These are phyloP conservation scores for Drosophila phalerata DNA, from an alignment of 2,888 invertebrate genomes.

Conservation along the genomic window DNA sequence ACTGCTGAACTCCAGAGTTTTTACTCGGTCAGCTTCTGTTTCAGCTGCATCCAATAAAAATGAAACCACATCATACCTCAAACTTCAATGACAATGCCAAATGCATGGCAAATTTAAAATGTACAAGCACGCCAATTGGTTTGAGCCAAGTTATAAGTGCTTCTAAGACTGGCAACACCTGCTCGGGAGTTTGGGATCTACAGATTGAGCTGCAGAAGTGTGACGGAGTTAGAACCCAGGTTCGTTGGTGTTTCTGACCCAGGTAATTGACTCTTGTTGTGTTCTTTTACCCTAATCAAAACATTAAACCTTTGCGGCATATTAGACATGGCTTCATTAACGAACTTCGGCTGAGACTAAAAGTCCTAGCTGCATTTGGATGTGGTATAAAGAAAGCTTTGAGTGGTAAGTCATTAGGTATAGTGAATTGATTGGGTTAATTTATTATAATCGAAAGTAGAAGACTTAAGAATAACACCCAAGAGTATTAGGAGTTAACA, in stretches of 20 bases:
- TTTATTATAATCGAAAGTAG: conserved; percentile 11
- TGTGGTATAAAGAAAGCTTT: conserved; percentile 24
- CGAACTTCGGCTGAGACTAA: conserved; percentile 49
- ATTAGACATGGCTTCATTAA: conserved; percentile 70
- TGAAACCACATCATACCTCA: conserved; percentile 37
- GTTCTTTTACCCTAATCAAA: conserved; percentile 62
- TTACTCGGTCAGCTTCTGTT: conserved; percentile 47
- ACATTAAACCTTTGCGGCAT: conserved; percentile 70
- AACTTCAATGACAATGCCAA: conserved; percentile 27
- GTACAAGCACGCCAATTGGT: conserved; percentile 46
- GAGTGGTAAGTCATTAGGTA: conserved; percentile 47
- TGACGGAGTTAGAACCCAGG: conserved; percentile 29
- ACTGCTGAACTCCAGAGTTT: conserved; percentile 3
- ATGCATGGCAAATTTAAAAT: conserved; percentile 41
- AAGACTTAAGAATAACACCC: too few relatives aligned
- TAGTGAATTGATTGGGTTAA: conserved; percentile 20
- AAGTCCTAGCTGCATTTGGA: conserved; percentile 37
- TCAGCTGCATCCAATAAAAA: conserved; percentile 44
- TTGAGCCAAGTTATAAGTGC: conserved; percentile 25
- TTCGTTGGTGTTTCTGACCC: conserved; percentile 1
- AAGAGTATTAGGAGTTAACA: too few relatives aligned
- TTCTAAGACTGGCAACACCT: conserved; percentile 50
- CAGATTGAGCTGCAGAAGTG: conserved; percentile 31
- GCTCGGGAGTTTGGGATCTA: conserved; percentile 29
- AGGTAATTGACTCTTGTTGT: conserved; percentile 52